phyloP scores from a whole-genome alignment of 2,888 invertebrate species.

The Ochropleura leucogaster region DNA sequence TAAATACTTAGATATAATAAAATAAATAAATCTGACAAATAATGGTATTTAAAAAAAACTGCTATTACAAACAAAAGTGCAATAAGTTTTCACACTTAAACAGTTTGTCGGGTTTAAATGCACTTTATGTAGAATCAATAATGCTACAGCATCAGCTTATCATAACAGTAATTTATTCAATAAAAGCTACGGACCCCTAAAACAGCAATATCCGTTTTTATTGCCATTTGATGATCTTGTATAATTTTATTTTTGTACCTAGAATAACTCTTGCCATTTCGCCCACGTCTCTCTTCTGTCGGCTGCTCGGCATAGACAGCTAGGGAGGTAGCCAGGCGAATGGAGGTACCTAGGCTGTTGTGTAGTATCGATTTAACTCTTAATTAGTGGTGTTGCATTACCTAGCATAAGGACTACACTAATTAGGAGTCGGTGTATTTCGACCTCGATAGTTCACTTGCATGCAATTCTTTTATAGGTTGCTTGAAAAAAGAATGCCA shows the following conservation, averaged over 20 bases:
- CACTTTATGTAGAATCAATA: too few relatives aligned
- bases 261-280: constrained; percentile 52
- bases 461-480: not conserved
- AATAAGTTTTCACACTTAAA: too few relatives aligned
- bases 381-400: constrained; percentile 41
- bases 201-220: constrained; percentile 55
- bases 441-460: not conserved
- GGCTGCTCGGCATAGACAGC: not conserved
- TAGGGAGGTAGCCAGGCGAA: not conserved
- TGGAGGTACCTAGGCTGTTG: not conserved
- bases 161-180: constrained; percentile 12
- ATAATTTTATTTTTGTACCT: constrained; percentile 59
- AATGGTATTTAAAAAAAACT: too few relatives aligned
- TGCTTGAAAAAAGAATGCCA: not conserved
- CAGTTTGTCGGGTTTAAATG: too few relatives aligned
- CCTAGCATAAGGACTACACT: not conserved
- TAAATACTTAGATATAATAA: too few relatives aligned
- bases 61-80: too few relatives aligned
- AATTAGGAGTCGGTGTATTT: constrained; percentile 12
- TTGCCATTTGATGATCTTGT: constrained; percentile 53
- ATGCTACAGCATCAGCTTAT: not conserved
- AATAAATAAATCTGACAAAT: too few relatives aligned
- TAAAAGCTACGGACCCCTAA: constrained; percentile 40
- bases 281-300: constrained; percentile 18
- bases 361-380: constrained; percentile 29